Evolutionary conservation across 2,113 vertebrate species (phyloP).

Genomic region (Colius striatus): DNA sequence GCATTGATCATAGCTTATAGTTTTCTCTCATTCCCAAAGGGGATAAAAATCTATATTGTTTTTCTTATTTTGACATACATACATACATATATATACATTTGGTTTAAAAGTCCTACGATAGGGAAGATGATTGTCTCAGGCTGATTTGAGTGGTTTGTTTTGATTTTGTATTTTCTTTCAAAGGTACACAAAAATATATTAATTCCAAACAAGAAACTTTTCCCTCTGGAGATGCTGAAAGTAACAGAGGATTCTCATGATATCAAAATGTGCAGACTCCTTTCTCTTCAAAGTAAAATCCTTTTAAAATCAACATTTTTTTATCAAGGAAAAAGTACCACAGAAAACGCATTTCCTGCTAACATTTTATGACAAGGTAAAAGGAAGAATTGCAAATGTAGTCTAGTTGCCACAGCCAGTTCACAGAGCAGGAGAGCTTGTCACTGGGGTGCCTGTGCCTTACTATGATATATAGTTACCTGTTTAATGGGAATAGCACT

Average conservation of each 20-base stretch:
- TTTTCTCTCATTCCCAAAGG: not conserved
- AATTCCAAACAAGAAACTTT: not conserved
- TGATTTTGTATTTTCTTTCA: not conserved
- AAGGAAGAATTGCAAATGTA: not conserved
- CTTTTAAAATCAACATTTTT: not conserved
- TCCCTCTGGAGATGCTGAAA: not conserved
- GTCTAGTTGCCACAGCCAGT: not conserved
- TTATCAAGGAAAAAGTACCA: not conserved
- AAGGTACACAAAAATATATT: not conserved
- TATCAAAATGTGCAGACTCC: not conserved
- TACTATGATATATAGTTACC: not conserved
- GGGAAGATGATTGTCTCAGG: not conserved
- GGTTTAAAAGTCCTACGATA: not conserved
- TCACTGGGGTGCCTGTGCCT: not conserved
- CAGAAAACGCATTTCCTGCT: not conserved
- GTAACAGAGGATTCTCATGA: not conserved
- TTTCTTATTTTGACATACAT: not conserved
- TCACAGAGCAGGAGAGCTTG: not conserved
- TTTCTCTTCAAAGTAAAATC: not conserved
- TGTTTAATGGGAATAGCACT: not conserved
- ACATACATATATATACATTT: too few relatives aligned
- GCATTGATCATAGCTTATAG: not conserved
- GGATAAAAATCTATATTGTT: not conserved
- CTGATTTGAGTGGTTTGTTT: not conserved
- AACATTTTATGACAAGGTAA: not conserved